Percentiles rank a stretch among this genome's conserved stretches.
These are phyloP conservation scores for Ditula angustiorana DNA, from an alignment of 2,888 invertebrate species.

Conservation along the genomic window DNA sequence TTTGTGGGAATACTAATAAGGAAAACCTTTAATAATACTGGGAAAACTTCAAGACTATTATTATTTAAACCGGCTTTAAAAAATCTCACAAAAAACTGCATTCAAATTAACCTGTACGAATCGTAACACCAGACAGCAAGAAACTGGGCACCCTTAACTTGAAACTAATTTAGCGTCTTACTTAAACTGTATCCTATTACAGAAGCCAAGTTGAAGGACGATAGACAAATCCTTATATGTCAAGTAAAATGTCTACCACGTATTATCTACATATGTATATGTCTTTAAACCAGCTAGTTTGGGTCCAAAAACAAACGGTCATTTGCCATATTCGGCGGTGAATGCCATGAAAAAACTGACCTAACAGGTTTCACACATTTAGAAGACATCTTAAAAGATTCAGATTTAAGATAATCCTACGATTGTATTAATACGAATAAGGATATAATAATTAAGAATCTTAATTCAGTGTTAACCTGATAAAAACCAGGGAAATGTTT, in stretches of 20 bases:
- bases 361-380: conserved; percentile 44
- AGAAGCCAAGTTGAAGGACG: conserved; percentile 12
- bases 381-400: conserved; percentile 23
- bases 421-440: neutral
- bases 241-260: neutral
- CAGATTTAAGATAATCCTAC: conserved; percentile 12
- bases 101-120: neutral
- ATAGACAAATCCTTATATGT: neutral
- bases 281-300: conserved; percentile 13
- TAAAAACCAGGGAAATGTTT: too few relatives aligned
- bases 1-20: neutral
- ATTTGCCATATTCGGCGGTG: conserved; percentile 42
- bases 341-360: conserved; percentile 42
- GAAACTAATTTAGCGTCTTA: neutral
- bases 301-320: conserved; percentile 20
- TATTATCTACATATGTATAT: neutral
- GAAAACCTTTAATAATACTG: neutral
- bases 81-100: neutral
- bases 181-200: neutral
- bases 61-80: neutral
- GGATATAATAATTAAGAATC: neutral
- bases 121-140: neutral
- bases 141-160: neutral
- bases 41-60: neutral
- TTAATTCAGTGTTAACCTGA: too few relatives aligned